Conservation (phyloP, 2,113 vertebrate species). For the Oryzias curvinotus region DNA sequence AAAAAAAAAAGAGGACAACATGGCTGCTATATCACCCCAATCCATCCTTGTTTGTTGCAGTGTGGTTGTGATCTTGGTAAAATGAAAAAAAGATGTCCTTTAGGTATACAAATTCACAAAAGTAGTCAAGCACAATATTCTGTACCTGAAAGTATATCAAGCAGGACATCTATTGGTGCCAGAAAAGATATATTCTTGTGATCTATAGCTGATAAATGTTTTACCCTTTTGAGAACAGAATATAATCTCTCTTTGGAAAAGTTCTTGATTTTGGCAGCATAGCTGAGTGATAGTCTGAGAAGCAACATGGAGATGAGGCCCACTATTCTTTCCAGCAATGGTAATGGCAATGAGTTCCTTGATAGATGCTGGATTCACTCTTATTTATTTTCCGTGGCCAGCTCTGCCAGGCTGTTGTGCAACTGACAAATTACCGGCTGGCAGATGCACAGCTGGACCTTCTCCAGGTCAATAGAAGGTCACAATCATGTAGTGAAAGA, state of each 20-base stretch:
- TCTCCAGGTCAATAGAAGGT: conserved; percentile 31
- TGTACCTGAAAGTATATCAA: neutral
- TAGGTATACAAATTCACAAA: neutral
- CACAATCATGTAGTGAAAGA: conserved; percentile 24
- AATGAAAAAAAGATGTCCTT: neutral
- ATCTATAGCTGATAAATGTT: neutral
- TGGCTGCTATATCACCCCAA: neutral
- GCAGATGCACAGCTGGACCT: conserved; percentile 33
- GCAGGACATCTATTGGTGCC: neutral
- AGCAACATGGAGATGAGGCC: conserved; percentile 35
- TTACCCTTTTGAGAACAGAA: neutral
- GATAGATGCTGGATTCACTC: conserved; percentile 28
- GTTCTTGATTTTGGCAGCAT: conserved; percentile 12
- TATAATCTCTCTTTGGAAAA: conserved; percentile 2
- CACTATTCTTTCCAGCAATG: conserved; percentile 34
- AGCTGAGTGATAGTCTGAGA: conserved; percentile 18
- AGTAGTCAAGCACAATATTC: neutral
- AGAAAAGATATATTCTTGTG: neutral
- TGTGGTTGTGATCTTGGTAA: neutral
- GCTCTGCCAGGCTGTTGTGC: conserved; percentile 26
- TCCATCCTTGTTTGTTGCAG: neutral
- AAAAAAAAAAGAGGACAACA: neutral
- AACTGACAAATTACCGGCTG: conserved; percentile 44
- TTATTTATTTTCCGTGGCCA: conserved; percentile 27
- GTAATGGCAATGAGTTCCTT: conserved; percentile 23